Base-by-base conservation (phyloP, 1,140 invertebrate genomes). In the Ladona fulva region DNA sequence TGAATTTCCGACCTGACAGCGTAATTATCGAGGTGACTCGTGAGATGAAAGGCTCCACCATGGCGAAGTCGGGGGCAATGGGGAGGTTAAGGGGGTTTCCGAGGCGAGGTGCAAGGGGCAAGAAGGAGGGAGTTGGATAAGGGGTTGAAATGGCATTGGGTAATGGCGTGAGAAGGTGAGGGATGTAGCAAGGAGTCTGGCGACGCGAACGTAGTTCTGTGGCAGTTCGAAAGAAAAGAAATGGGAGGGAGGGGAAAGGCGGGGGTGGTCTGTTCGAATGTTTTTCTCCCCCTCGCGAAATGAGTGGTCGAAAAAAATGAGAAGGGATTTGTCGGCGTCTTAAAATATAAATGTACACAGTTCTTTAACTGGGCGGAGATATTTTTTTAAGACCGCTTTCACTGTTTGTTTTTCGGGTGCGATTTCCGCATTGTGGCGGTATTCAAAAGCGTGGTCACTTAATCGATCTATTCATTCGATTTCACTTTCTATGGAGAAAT, bases 1-100 rank as follows among this genome's bases (percentile, higher is more conserved):
- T 66, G 52, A 66, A 66, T 66, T 66, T 66, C 52, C 52, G 52
- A 66, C 52, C 52, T 66, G 52, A 66, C 52, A 66, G 52, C 3
- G 52, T 66, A 66, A 66, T 66, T 66, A 66, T 66, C 12, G 52
- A 66, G 52, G 52, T 66, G 52, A 66, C 52, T 66, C 14, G 52
- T 6, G 52, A 66, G 52, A 66, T 66, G 52, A 66, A 66, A 66
- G 52, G 3, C 44, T 52, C 44, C 44, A 52, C 10, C 44, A 19
- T 52, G 44, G 44, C 10, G 44, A 52, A 52, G 44, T 52, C 44
- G 44, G 52, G 3, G 52, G 52, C n/a, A 66, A 66, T 66, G 52
- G 52, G 12, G n/a, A 66, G 29, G 1, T 66, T 3, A 3, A 66
- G 12, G 52, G n/a, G 12, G 44, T 52, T 52, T 52, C 44, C 10